Base-by-base conservation (phyloP, 2,888 invertebrate genomes). In the Apamea sordens region DNA sequence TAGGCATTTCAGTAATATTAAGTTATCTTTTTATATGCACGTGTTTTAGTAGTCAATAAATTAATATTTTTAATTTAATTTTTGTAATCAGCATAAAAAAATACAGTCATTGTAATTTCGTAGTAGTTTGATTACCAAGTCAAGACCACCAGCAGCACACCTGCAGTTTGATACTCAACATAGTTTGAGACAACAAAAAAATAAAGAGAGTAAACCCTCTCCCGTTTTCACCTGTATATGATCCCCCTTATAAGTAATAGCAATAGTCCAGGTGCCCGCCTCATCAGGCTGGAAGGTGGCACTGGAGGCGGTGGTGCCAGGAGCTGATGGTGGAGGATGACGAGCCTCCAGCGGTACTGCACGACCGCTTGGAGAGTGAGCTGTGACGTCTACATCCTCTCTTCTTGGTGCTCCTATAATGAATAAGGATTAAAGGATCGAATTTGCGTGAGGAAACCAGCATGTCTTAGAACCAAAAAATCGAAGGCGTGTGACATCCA, bases 281-380 rank as follows among this genome's bases (percentile, higher is more conserved):
- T 99, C 99, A 90, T 99, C 99, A 0, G 99, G 99, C 93, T 99
- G 99, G 95, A 99, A 99, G 90, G 99, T 99, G 87, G 99, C 99
- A 88, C 99, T 98, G 93, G 99, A 97, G 50, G 96, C 96, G 0
- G 97, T 99, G 76, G 99, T 98, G 77, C 98, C 99, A 69, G 98
- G 98, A n/a, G 98, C 98, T 85, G 98, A 98, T 67, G 98, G 98
- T n/a, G 99, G 98, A 0, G 98, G 98, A 93, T 96, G 96, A 0
- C 96, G 94, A 0, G 96, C 91, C 65, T 95, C 92, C 3, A 97
- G 83, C 0, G 95, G 95, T 77, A 98, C 97, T 0, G 98, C 97
- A 69, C 98, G 97, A 24, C 99, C 99, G 73, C 98, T 98, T 0
- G 99, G 99, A 41, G 99, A 98, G 90, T 98, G 98, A 0, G 99